phyloP scores from a whole-genome alignment of 2,113 vertebrate genomes.

The Dasypus novemcinctus region DNA sequence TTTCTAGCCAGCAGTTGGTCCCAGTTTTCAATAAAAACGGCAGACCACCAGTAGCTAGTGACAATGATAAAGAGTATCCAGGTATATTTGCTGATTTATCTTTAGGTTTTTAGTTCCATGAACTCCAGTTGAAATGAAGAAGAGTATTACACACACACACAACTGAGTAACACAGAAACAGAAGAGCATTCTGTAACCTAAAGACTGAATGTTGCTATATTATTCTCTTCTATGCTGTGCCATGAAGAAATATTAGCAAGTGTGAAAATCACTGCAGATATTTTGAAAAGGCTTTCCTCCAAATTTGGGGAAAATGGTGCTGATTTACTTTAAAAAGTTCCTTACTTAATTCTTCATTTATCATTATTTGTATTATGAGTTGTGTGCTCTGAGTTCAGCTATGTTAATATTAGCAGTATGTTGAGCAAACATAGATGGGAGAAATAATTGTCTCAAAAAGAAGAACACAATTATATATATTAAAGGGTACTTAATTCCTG shows the following conservation, averaged over 20 bases:
- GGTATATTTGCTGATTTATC: conserved; percentile 89
- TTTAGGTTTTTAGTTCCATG: conserved; percentile 80
- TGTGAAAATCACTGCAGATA: conserved; percentile 40
- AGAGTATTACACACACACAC: neutral
- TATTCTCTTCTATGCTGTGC: conserved; percentile 1
- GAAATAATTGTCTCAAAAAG: conserved; percentile 59
- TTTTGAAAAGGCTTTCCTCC: neutral
- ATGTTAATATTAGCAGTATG: neutral
- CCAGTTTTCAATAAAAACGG: conserved; percentile 89
- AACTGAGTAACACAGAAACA: conserved; percentile 56
- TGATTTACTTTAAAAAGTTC: neutral
- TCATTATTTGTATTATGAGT: conserved; percentile 33
- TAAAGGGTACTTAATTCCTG: conserved; percentile 56
- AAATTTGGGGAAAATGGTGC: neutral
- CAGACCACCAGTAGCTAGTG: conserved; percentile 88
- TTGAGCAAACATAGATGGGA: conserved; percentile 22
- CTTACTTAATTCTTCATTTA: neutral
- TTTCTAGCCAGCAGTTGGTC: conserved; percentile 91
- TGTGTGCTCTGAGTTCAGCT: neutral
- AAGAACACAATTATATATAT: conserved; percentile 50
- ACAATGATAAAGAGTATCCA: conserved; percentile 90
- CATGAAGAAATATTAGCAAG: conserved; percentile 63
- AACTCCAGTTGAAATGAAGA: conserved; percentile 65
- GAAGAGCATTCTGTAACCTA: conserved; percentile 30
- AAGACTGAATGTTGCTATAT: conserved; percentile 42